Evolutionary conservation across 2,113 vertebrate species (phyloP).

Genomic region (Phoenicopterus ruber): DNA sequence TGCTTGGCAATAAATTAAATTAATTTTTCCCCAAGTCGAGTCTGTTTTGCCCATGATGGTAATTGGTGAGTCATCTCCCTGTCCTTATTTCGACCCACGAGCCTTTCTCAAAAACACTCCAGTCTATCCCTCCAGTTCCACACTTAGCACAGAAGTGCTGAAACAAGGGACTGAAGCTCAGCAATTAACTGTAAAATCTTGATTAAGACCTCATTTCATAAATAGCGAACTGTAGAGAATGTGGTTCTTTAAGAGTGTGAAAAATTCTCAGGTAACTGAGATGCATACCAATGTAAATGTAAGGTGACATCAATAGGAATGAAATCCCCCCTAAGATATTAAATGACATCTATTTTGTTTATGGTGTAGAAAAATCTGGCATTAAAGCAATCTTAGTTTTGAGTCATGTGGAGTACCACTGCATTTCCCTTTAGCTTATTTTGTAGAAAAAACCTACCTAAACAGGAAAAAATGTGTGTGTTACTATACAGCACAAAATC

Average conservation of each 20-base stretch:
- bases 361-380: neutral
- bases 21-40: no score
- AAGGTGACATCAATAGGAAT: neutral
- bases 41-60: no score
- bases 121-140: neutral
- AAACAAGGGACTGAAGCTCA: neutral
- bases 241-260: neutral
- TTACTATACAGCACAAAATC: neutral
- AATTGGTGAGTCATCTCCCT: no score
- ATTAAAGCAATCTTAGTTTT: neutral
- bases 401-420: neutral
- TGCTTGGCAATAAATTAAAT: no score
- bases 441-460: neutral
- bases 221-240: neutral
- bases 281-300: neutral
- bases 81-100: no score
- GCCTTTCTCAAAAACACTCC: fast-evolving
- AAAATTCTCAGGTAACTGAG: neutral
- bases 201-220: neutral
- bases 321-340: neutral
- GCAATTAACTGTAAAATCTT: neutral
- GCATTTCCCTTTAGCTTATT: neutral
- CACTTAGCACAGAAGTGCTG: neutral
- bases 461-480: neutral
- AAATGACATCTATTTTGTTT: neutral